Evolutionary conservation across 2,888 invertebrate genomes (phyloP).

Genomic region (Agrypnus murinus): DNA sequence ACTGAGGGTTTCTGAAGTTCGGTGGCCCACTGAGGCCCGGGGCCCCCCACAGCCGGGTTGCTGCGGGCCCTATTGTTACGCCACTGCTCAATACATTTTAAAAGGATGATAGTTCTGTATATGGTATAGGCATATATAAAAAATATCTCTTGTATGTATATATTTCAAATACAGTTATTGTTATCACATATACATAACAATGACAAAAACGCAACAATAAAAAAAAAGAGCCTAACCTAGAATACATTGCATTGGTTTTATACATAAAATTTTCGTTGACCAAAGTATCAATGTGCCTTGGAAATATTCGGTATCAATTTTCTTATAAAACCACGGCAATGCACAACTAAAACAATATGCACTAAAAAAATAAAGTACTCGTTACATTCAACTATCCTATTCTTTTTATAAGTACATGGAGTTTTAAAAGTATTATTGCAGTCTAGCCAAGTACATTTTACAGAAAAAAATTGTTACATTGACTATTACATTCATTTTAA

Average conservation of each 20-base stretch:
- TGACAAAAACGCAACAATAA: slow-evolving; percentile 57
- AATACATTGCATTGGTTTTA: slow-evolving; percentile 29
- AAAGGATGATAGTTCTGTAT: no score
- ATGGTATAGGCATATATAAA: no score
- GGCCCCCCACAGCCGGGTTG: no score
- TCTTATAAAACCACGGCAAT: slow-evolving; percentile 9
- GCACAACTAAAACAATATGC: slow-evolving; percentile 48
- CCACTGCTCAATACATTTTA: no score
- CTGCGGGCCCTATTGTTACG: no score
- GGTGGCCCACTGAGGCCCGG: no score
- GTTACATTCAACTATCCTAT: slow-evolving; percentile 53
- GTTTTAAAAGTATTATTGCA: slow-evolving; percentile 25
- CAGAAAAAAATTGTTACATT: slow-evolving; percentile 22
- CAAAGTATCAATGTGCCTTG: not conserved
- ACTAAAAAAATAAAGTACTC: slow-evolving; percentile 56
- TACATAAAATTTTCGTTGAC: slow-evolving; percentile 30
- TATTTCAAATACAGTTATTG: slow-evolving; percentile 55
- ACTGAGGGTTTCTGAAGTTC: no score
- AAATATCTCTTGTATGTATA: not conserved
- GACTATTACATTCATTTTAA: slow-evolving; percentile 34
- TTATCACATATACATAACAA: slow-evolving; percentile 58
- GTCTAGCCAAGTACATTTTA: slow-evolving; percentile 27
- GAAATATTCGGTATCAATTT: not conserved
- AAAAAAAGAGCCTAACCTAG: slow-evolving; percentile 38
- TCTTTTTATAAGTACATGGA: slow-evolving; percentile 38